These are phyloP conservation scores for Coelopa pilipes DNA, from an alignment of 2,888 invertebrate species.

Conservation along the genomic window DNA sequence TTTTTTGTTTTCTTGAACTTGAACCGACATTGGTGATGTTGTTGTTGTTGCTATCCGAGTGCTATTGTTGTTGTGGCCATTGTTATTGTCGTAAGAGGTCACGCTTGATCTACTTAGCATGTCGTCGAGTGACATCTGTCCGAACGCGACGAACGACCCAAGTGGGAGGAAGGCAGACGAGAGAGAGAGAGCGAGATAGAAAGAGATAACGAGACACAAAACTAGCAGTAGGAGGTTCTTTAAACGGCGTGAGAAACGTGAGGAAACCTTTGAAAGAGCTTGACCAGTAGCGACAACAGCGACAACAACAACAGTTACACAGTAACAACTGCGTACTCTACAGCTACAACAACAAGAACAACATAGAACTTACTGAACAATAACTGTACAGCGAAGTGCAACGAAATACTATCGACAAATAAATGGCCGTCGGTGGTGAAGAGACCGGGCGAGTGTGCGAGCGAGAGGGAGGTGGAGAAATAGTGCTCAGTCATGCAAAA, in stretches of 20 bases:
- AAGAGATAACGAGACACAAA: too few relatives aligned
- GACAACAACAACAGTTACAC: neutral
- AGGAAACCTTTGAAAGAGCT: neutral
- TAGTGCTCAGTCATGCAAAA: slow-evolving; percentile 33
- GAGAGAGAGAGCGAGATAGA: too few relatives aligned
- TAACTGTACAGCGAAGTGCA: neutral
- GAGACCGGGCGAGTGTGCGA: neutral
- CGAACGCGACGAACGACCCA: neutral
- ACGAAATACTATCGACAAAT: neutral
- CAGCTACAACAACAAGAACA: neutral
- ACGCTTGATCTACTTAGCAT: slow-evolving; percentile 9
- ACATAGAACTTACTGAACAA: neutral
- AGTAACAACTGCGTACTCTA: neutral
- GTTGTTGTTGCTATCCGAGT: too few relatives aligned
- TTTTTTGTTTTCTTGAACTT: too few relatives aligned
- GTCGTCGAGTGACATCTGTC: slow-evolving; percentile 17
- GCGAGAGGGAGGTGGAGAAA: neutral
- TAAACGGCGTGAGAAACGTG: slow-evolving; percentile 10
- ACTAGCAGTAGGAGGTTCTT: neutral
- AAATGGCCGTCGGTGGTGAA: neutral
- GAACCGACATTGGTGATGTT: too few relatives aligned
- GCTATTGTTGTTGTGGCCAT: neutral
- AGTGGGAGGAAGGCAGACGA: too few relatives aligned
- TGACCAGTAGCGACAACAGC: neutral
- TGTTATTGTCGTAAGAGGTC: neutral